Conservation (phyloP, 37 sponge, comb jelly and placozoan genomes). For the Aplysina aerophoba region DNA sequence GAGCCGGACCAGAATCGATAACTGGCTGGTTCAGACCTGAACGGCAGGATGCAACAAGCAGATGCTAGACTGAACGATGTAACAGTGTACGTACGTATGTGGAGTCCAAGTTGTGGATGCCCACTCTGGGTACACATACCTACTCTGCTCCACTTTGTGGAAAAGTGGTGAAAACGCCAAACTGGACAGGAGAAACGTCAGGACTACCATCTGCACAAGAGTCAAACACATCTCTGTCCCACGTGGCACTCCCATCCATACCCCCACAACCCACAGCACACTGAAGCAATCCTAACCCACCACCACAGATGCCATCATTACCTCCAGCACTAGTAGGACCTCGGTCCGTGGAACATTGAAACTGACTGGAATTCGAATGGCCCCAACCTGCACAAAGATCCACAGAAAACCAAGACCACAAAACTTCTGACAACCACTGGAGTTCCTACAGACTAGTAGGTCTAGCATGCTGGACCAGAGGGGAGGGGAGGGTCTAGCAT, state of each 20-base stretch:
- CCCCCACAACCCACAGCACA: background rate
- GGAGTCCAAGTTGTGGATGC: background rate
- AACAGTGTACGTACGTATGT: background rate
- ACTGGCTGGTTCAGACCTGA: slow-evolving; percentile 20
- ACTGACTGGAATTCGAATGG: background rate
- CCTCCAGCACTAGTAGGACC: background rate
- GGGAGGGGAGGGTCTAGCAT: too few relatives aligned
- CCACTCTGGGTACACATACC: background rate
- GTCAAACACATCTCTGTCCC: background rate
- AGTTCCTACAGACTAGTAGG: too few relatives aligned
- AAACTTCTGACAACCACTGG: too few relatives aligned
- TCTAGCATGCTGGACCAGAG: too few relatives aligned
- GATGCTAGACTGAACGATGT: background rate
- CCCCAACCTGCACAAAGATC: too few relatives aligned
- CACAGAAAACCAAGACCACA: too few relatives aligned
- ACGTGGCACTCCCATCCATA: background rate
- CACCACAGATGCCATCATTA: background rate
- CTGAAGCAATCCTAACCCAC: too few relatives aligned
- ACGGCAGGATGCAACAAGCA: slow-evolving; percentile 3
- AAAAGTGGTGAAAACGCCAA: background rate
- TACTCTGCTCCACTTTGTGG: background rate
- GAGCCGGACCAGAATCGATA: slow-evolving; percentile 62
- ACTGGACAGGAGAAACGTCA: background rate
- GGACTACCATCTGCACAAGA: background rate
- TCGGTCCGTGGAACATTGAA: background rate